These are phyloP conservation scores for Mola mola DNA, from an alignment of 2,113 vertebrate species.

Conservation along the genomic window DNA sequence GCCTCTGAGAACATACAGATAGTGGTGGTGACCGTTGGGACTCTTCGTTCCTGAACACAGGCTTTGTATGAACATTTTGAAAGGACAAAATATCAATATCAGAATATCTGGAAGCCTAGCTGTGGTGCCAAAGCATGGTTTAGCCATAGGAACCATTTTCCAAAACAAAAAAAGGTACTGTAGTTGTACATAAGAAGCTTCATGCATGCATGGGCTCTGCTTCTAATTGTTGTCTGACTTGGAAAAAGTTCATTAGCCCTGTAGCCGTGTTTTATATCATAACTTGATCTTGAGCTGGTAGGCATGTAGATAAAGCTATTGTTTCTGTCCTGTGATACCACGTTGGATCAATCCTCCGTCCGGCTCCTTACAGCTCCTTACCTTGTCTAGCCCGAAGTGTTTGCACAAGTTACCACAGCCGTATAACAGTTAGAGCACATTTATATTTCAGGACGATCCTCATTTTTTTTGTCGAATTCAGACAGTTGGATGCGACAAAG, in stretches of 20 bases:
- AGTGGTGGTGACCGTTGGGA: conserved; percentile 14
- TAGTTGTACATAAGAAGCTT: conserved; percentile 58
- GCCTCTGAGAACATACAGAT: conserved; percentile 28
- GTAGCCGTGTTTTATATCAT: conserved; percentile 13
- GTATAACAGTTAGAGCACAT: conserved; percentile 41
- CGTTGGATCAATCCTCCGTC: conserved; percentile 36
- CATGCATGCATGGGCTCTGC: conserved; percentile 48
- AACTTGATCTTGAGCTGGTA: conserved; percentile 13
- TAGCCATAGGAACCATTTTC: conserved; percentile 37
- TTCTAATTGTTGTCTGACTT: conserved; percentile 21
- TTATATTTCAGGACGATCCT: conserved; percentile 38
- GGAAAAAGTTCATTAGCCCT: neutral
- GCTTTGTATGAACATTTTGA: conserved; percentile 10
- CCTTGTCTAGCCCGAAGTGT: conserved; percentile 51
- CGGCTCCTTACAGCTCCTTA: conserved; percentile 36
- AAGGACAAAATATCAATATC: conserved; percentile 24
- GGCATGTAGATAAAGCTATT: conserved; percentile 35
- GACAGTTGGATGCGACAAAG: conserved; percentile 53
- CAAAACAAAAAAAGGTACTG: conserved; percentile 52
- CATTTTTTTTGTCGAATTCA: conserved; percentile 24
- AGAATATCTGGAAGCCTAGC: conserved; percentile 12
- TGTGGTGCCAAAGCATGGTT: conserved; percentile 62
- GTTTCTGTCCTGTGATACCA: conserved; percentile 16
- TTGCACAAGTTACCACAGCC: conserved; percentile 51
- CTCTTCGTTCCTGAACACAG: conserved; percentile 1